Evolutionary conservation across 2,888 invertebrate species (phyloP).

Genomic region (Stenodema calcarata): DNA sequence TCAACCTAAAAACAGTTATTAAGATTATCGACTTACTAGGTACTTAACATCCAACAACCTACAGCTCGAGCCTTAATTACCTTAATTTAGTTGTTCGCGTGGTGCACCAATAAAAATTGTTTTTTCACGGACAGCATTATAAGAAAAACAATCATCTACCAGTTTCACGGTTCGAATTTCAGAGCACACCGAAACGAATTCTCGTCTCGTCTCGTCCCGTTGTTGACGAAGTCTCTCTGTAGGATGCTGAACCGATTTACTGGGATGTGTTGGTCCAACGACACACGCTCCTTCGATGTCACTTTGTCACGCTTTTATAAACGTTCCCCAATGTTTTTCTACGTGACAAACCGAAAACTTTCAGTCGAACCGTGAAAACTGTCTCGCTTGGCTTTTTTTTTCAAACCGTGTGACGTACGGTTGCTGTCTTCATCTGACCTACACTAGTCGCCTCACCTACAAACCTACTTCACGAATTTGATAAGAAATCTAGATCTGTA

Average conservation of each 20-base stretch:
- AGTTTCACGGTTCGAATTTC: neutral
- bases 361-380: neutral
- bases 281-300: neutral
- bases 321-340: neutral
- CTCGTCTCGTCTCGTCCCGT: neutral
- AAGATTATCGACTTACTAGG: too few relatives aligned
- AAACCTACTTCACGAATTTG: neutral
- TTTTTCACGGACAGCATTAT: too few relatives aligned
- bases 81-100: too few relatives aligned
- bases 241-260: neutral
- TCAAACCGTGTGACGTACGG: neutral
- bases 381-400: neutral
- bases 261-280: neutral
- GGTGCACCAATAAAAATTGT: too few relatives aligned
- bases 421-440: neutral
- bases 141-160: neutral
- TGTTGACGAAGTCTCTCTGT: neutral
- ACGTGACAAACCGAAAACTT: conserved; percentile 11
- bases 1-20: too few relatives aligned
- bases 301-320: conserved; percentile 5
- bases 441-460: neutral
- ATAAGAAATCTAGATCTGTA: too few relatives aligned
- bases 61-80: too few relatives aligned
- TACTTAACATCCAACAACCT: too few relatives aligned
- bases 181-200: neutral